Base-by-base conservation (phyloP, 2,113 vertebrate species). In the Lophius piscatorius region DNA sequence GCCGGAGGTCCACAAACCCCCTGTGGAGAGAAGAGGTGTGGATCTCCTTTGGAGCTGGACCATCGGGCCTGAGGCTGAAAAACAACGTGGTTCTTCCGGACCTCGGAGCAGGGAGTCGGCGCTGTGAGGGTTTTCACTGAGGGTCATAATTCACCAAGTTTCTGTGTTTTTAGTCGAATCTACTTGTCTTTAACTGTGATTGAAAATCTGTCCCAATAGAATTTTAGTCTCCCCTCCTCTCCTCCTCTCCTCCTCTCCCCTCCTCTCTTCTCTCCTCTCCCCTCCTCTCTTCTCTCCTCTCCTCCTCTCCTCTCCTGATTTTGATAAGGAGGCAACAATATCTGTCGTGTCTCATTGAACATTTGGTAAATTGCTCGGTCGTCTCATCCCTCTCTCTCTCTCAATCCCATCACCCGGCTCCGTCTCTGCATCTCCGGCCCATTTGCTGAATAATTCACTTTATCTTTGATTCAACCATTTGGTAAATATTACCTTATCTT, bases 401-500 rank as follows among this genome's bases (percentile, higher is more conserved):
- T 63, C 57, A 50, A 63, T 78, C 66, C 45, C 39, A 52, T 76
- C 70, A 65, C 36, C 18, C 22, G 16, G 20, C 38, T 58, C 34
- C 36, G 41, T 48, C 12, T 3, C 55, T 68, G 39, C 44, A 68
- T 68, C 52, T 40, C 17, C 13, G 36, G 23, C 18, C 20, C 45
- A 59, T 74, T 80, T 58, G 63, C 68, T 86, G 76, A 80, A 81
- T 85, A 61, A 84, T 78, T 85, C 76, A 81, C 14, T 39, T 21
- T 46, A 65, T 84, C 62, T 57, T 57, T 86, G 45, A 63, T 51
- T 70, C 58, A 58, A 28, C 52, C 50, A 45, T 70, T 78, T 78
- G 54, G 64, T 78, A 74, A 83, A 86, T 78, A 82, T 81, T 71
- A 63, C 45, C 12, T 55, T 50, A 57, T 74, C 66, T 60, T 49